These are phyloP conservation scores for Silurus meridionalis DNA, from an alignment of 2,113 vertebrate genomes.

Conservation along the genomic window DNA sequence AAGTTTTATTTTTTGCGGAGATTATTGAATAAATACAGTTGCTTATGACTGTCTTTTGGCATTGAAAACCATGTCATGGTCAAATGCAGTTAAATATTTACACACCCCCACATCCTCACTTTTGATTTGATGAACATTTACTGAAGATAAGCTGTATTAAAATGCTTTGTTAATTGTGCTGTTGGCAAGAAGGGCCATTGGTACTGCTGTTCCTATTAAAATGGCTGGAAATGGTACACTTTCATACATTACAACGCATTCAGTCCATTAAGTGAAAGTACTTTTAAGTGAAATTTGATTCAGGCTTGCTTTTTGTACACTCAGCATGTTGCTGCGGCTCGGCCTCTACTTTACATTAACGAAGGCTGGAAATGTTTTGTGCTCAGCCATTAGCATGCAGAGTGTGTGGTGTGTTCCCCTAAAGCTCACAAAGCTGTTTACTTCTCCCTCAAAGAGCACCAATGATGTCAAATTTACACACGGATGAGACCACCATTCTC, in stretches of 20 bases:
- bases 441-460: background rate
- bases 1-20: background rate
- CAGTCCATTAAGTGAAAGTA: background rate
- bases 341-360: background rate
- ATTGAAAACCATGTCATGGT: background rate
- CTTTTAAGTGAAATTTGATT: background rate
- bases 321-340: background rate
- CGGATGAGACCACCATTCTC: background rate
- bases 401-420: background rate
- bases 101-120: too few relatives aligned
- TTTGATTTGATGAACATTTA: too few relatives aligned
- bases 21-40: background rate
- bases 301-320: background rate
- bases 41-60: background rate
- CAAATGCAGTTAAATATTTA: background rate
- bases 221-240: background rate
- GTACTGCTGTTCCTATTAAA: background rate
- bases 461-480: constrained; percentile 12
- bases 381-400: constrained; percentile 43
- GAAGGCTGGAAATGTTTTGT: constrained; percentile 27
- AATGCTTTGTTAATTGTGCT: background rate
- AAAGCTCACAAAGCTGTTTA: constrained; percentile 15
- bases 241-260: background rate
- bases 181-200: too few relatives aligned
- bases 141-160: background rate